Conservation (phyloP, 2,113 vertebrate genomes). For the Indri indri region DNA sequence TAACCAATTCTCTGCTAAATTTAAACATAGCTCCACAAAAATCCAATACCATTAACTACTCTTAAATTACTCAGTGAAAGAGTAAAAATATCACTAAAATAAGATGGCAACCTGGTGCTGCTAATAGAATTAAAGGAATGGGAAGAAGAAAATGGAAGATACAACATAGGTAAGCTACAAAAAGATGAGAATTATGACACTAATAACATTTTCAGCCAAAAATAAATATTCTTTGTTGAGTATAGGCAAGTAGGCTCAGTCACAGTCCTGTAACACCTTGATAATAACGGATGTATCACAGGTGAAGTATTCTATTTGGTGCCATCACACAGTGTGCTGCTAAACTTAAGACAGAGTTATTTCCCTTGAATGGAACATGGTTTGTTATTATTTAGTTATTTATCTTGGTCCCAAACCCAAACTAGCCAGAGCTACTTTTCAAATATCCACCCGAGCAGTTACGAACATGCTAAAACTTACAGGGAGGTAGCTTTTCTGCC, state of each 20-base stretch:
- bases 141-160: conserved; percentile 24
- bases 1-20: conserved; percentile 26
- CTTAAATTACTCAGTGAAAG: conserved; percentile 5
- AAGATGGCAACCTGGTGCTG: background rate
- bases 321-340: background rate
- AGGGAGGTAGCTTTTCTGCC: background rate
- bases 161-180: background rate
- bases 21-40: conserved; percentile 5
- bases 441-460: background rate
- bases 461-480: background rate
- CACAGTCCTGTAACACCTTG: background rate
- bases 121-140: background rate
- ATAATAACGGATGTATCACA: background rate
- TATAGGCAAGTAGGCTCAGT: background rate
- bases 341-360: background rate
- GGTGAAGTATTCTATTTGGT: background rate
- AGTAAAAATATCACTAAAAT: background rate
- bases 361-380: background rate
- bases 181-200: conserved; percentile 26
- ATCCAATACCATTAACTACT: conserved; percentile 4
- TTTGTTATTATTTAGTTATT: conserved; percentile 12
- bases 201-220: conserved; percentile 34
- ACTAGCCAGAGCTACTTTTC: conserved; percentile 1
- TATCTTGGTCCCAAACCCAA: background rate
- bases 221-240: background rate